phyloP scores from a whole-genome alignment of 2,888 invertebrate species.

The Acanthosoma haemorrhoidale region DNA sequence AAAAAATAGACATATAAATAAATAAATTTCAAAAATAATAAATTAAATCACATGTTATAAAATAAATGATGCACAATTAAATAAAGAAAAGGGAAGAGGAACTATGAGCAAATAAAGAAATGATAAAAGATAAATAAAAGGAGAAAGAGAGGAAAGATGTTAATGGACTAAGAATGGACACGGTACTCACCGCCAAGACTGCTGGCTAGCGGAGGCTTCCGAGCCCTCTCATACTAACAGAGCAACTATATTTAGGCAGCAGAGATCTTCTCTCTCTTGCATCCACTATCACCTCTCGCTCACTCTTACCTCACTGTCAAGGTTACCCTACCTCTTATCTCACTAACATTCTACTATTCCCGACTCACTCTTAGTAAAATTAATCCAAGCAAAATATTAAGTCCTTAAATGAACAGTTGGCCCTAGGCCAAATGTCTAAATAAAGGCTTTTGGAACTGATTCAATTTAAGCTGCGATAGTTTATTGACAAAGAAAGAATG shows the following conservation, averaged over 20 bases:
- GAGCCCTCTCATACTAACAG: too few relatives aligned
- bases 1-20: slow-evolving; percentile 11
- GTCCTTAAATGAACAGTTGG: background rate
- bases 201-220: too few relatives aligned
- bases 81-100: background rate
- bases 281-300: background rate
- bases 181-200: background rate
- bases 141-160: background rate
- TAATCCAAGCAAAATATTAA: too few relatives aligned
- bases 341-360: too few relatives aligned
- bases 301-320: too few relatives aligned
- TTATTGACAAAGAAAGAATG: background rate
- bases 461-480: background rate
- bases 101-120: background rate
- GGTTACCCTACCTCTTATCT: too few relatives aligned
- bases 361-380: too few relatives aligned
- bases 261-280: background rate
- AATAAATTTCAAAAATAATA: slow-evolving; percentile 5
- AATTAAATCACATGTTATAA: background rate
- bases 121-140: slow-evolving; percentile 3
- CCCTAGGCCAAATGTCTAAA: background rate
- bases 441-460: background rate
- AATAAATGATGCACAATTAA: background rate
- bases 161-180: background rate
- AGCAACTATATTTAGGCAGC: background rate